phyloP scores from a whole-genome alignment of 2,888 invertebrate genomes.

The Calliphora vomitoria region DNA sequence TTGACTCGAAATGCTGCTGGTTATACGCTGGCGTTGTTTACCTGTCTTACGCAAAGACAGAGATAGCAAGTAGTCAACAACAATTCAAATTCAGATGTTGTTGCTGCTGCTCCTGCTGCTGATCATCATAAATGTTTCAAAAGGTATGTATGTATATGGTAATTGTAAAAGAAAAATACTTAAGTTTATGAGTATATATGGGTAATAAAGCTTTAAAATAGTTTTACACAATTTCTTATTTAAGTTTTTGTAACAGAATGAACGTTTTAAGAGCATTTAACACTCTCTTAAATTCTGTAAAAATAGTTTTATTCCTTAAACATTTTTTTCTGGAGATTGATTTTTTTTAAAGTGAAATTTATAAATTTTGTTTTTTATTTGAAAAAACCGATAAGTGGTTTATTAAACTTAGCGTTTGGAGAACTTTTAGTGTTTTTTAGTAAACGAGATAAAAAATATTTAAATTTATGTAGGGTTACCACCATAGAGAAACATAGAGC shows the following conservation, averaged over 20 bases:
- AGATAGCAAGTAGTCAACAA: conserved; percentile 75
- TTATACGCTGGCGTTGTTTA: conserved; percentile 79
- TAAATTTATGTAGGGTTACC: conserved; percentile 19
- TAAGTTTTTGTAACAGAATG: background rate
- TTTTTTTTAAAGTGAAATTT: conserved; percentile 25
- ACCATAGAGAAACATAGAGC: background rate
- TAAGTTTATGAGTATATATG: conserved; percentile 60
- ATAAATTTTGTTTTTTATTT: background rate
- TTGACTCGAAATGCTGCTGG: conserved; percentile 75
- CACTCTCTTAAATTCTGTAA: conserved; percentile 41
- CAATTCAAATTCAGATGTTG: conserved; percentile 59
- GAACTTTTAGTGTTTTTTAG: background rate
- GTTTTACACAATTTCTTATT: conserved; percentile 8
- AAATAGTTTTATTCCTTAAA: background rate
- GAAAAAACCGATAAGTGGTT: conserved; percentile 18
- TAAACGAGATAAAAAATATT: background rate
- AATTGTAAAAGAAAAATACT: conserved; percentile 36
- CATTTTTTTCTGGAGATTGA: background rate
- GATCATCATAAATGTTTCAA: conserved; percentile 70
- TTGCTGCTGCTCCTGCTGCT: conserved; percentile 51
- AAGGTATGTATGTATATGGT: conserved; percentile 16
- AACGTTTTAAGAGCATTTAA: conserved; percentile 42
- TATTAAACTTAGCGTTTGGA: background rate
- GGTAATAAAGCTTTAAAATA: conserved; percentile 55
- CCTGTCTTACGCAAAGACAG: conserved; percentile 82